Conservation (phyloP, 2,888 invertebrate genomes). For the Parelbella ahira region DNA sequence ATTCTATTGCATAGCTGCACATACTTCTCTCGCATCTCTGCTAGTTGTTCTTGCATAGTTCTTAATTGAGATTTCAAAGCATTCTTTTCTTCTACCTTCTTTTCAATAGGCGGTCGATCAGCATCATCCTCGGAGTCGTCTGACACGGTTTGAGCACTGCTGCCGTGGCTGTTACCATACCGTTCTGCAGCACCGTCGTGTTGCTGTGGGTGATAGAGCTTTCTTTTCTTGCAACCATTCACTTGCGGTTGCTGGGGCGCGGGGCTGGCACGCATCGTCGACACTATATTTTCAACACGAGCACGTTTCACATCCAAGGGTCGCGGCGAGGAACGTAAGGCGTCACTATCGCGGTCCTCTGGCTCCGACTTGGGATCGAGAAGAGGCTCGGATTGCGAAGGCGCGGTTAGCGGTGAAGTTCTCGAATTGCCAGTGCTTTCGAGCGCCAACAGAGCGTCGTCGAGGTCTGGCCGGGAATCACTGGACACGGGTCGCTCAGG, state of each 20-base stretch:
- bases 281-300: constrained; percentile 96
- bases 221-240: constrained; percentile 97
- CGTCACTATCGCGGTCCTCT: constrained; percentile 81
- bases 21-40: constrained; percentile 95
- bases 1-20: constrained; percentile 92
- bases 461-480: constrained; percentile 82
- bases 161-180: constrained; percentile 72
- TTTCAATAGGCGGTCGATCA: constrained; percentile 88
- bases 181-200: constrained; percentile 87
- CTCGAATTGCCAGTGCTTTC: constrained; percentile 76
- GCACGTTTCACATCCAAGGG: constrained; percentile 94
- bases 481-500: constrained; percentile 83
- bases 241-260: constrained; percentile 87
- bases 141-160: constrained; percentile 71
- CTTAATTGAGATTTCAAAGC: constrained; percentile 91
- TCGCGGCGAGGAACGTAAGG: constrained; percentile 77
- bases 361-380: constrained; percentile 84
- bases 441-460: constrained; percentile 82
- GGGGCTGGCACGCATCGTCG: constrained; percentile 94
- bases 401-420: constrained; percentile 78
- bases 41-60: constrained; percentile 93
- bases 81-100: constrained; percentile 92
- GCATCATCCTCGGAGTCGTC: constrained; percentile 90
- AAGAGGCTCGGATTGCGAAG: constrained; percentile 76
- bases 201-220: constrained; percentile 97